Percentiles rank a stretch among this genome's conserved stretches.
Evolutionary conservation across 2,113 vertebrate genomes (phyloP).

Genomic region (Empidonax traillii): DNA sequence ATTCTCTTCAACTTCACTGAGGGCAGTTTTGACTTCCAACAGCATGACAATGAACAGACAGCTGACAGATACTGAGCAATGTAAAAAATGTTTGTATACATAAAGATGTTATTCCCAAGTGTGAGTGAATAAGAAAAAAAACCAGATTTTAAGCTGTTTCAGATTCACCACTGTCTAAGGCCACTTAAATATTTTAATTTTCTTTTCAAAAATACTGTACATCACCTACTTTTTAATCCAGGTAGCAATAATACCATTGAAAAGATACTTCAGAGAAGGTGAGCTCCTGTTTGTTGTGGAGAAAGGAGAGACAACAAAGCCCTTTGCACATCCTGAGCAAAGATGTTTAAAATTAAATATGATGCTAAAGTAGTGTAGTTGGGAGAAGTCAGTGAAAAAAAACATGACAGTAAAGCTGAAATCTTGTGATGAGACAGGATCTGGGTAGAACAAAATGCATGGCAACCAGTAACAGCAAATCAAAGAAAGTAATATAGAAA

Average conservation of each 20-base stretch:
- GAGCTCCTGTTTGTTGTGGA: neutral
- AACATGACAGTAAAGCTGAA: neutral
- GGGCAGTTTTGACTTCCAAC: neutral
- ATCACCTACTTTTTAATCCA: neutral
- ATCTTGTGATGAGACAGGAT: neutral
- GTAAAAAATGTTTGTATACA: neutral
- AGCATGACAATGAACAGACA: neutral
- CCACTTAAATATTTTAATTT: neutral
- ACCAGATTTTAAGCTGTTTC: neutral
- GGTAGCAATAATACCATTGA: neutral
- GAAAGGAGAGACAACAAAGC: neutral
- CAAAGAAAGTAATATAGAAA: neutral
- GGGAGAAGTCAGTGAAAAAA: neutral
- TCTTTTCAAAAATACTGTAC: neutral
- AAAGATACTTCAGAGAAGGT: neutral
- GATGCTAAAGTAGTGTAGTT: neutral
- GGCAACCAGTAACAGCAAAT: neutral
- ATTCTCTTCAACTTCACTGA: neutral
- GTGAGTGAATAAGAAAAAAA: neutral
- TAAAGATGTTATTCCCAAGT: neutral
- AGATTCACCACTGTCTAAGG: neutral
- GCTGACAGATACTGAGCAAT: neutral
- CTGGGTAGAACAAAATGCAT: neutral
- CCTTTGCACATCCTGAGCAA: neutral
- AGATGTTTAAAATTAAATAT: neutral